Base-by-base conservation (phyloP, 1,140 invertebrate species). In the Latrodectus geometricus region DNA sequence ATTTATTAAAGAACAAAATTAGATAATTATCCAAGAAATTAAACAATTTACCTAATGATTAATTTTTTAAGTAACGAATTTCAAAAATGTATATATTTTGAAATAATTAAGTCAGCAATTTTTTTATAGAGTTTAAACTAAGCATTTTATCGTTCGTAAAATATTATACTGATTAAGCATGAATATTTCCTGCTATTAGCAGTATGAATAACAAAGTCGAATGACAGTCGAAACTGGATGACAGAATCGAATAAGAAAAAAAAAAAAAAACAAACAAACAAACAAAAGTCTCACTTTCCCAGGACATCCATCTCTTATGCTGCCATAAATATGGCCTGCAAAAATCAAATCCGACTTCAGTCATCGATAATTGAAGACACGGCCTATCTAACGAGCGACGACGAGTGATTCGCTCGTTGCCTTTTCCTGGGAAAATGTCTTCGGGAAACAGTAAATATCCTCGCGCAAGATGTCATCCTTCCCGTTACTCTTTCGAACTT, bases 401-500 rank as follows among this genome's bases (percentile, higher is more conserved):
- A 8, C 14, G n/a, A n/a, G n/a, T 35, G 35, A 35, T 35, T 35
- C 35, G 35, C 35, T 35, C 35, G 35, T 35, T 9, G 54, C 8
- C 54, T 9, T 56, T 61, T 61, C 54, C 54, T 61, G 54, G 54
- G 54, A 61, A 61, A 61, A 2, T 1, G 11, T 61, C 54, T 61
- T 61, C 54, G 54, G 54, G 54, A 56, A 56, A 56, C 54, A 56
- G 54, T 61, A 61, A 61, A 61, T 61, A 14, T 61, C 54, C 11
- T 11, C 11, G 17, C 54, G 2, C n/a, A 17, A 72, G 68, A 48
- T 81, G 79, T 81, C 79, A 72, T 72, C 35, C 5, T 35, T 35
- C 49, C 35, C 76, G 20, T 66, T 14, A 48, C 76, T 79, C 76
- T 61, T 61, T 56, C 52, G 50, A 50, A 48, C n/a, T 81, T 81